Evolutionary conservation across 2,113 vertebrate genomes (phyloP), one percentile per base, ranked within the genome.

Genomic region (Rhea americana): DNA sequence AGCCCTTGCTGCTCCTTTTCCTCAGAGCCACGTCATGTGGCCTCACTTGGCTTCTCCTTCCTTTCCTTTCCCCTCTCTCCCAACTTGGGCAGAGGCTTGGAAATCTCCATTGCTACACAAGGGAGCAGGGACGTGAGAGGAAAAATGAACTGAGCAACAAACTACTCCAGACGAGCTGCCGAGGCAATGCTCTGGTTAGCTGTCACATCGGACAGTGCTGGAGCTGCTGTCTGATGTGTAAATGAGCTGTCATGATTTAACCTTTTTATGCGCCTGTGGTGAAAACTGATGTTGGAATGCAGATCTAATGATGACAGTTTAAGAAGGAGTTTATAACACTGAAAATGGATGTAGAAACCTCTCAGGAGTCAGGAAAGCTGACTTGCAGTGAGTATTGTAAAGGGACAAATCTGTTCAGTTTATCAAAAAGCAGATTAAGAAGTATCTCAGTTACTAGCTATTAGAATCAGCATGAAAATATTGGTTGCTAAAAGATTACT

Each of bases 111-210:
- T 35, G 11, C 32, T 51, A 35, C 48, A 3, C 35, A 55, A 88
- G 19, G 18, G 32, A 80, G 53, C 0, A 0, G 11, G 5, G 2
- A 4, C 10, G 30, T 61, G 39, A 68, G 66, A 72, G 5, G 12
- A 5, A 87, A 85, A 87, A 84, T 63, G 19, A 85, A 56, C 55
- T 18, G 19, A 85, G 9, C 32, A 61, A 32, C 7, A 45, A 58
- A 10, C 28, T 72, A 32, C 43, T 72, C 16, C 21, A 77, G n/a
- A 45, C 18, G 13, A 80, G 10, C 16, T 83, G 14, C 25, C 24
- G 37, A 11, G 81, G 51, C 41, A 63, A 30, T 0, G 0, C 14
- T 58, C 41, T 80, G 59, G 7, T 18, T 16, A 32, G 56, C 55
- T 58, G 55, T 18, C 55, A 58, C 28, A 58, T 58, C 16, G 12